Evolutionary conservation across 2,888 invertebrate genomes (phyloP).

Genomic region (Bombylius discolor): DNA sequence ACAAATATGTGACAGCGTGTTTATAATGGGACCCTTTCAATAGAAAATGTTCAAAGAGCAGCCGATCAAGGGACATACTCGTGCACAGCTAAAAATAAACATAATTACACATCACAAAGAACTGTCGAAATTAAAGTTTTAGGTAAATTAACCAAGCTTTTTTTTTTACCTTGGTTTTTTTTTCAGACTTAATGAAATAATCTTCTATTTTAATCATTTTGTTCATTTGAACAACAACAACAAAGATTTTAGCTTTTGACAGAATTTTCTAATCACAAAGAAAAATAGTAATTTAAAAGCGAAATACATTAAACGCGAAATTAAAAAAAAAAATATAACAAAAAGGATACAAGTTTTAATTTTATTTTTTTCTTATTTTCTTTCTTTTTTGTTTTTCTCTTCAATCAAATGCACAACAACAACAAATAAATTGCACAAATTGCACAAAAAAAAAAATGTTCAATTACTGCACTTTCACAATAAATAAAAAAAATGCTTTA

Average conservation of each 20-base stretch:
- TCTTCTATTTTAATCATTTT: neutral
- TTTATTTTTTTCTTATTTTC: neutral
- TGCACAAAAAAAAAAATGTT: too few relatives aligned
- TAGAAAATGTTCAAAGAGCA: constrained; percentile 69
- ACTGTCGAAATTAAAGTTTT: constrained; percentile 60
- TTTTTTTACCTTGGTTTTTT: neutral
- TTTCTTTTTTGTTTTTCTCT: neutral
- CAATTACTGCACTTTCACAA: too few relatives aligned
- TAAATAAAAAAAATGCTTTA: too few relatives aligned
- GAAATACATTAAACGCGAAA: too few relatives aligned
- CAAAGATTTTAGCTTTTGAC: too few relatives aligned
- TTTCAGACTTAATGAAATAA: neutral
- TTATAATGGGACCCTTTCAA: constrained; percentile 68
- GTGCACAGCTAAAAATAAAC: constrained; percentile 73
- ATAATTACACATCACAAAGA: constrained; percentile 61
- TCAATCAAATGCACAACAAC: too few relatives aligned
- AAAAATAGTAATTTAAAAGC: too few relatives aligned
- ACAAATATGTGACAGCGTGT: constrained; percentile 76
- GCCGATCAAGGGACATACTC: constrained; percentile 84
- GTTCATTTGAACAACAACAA: neutral
- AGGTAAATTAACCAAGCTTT: constrained; percentile 38
- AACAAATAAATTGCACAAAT: neutral
- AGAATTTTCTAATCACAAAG: too few relatives aligned
- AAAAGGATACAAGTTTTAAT: too few relatives aligned
- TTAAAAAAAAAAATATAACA: too few relatives aligned